Evolutionary conservation across 92 coral and sea anemone genomes (phyloP).

Genomic region (Palythoa grandis): DNA sequence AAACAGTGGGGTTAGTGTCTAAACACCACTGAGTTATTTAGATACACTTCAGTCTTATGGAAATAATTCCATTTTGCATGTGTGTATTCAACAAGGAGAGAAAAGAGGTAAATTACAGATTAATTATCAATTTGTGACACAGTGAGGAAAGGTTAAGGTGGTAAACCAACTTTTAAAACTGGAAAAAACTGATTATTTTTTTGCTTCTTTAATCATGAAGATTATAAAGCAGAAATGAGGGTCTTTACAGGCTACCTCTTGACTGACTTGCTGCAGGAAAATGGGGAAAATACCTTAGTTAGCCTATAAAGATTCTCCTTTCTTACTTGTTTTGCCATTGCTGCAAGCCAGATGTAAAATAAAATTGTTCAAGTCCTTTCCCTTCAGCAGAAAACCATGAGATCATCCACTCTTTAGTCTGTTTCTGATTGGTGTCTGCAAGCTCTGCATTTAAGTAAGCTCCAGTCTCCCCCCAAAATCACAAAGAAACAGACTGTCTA

Average conservation of each 20-base stretch:
- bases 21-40: background rate
- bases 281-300: background rate
- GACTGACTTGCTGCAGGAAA: too few relatives aligned
- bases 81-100: background rate
- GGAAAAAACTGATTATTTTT: too few relatives aligned
- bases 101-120: background rate
- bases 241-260: background rate
- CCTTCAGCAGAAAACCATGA: background rate
- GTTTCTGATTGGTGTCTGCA: background rate
- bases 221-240: too few relatives aligned
- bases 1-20: background rate
- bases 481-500: too few relatives aligned
- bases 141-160: background rate
- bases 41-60: background rate
- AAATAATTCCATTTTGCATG: background rate
- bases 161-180: background rate
- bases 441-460: background rate
- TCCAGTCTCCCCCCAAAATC: too few relatives aligned
- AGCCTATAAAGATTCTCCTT: background rate
- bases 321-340: background rate
- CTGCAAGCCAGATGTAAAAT: background rate
- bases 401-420: background rate
- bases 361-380: too few relatives aligned
- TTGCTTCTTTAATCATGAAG: too few relatives aligned
- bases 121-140: too few relatives aligned